Evolutionary conservation across 2,113 vertebrate species (phyloP), one percentile per base, ranked within the genome.

Genomic region (Protomyctophum bolini): DNA sequence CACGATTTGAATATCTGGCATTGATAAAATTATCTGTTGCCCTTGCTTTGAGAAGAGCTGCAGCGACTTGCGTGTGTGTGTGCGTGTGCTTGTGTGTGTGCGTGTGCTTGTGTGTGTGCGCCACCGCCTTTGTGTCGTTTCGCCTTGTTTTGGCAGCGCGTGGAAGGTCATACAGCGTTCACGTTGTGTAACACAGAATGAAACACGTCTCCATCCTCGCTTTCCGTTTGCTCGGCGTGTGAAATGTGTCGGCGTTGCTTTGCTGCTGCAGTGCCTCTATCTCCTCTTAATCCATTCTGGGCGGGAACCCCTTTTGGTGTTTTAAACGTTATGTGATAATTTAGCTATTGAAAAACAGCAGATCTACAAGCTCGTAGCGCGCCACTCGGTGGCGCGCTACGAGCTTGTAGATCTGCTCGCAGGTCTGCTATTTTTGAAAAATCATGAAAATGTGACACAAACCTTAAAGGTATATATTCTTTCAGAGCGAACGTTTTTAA

Each of bases 81-180:
- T 14, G 54, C 55, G 70, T 72, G 12, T 68, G 62, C 60, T 45
- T 49, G 66, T 21, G 21, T 21, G 21, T 21, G 21, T 21, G 21
- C 2, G 21, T 21, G 21, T 21, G 21, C 2, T 1, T 21, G 21
- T 21, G 21, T 21, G 21, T 21, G 21, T 49, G 66, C 21, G 54
- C 58, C 15, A 52, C 61, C 66, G 14, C 9, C 47, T 10, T 6
- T 12, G 62, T 72, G 70, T 47, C 6, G 51, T 63, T 47, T 75
- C 51, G 63, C 60, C 6, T 12, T 3, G 57, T 50, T 28, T 29
- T 5, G 73, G 46, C 64, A 52, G 81, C 73, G 21, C 45, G 5
- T 41, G 33, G 33, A 41, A 41, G 86, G 75, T 87, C 83, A 78
- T 50, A 8, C 46, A 58, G n/a, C 83, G 89, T 88, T 81, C 85